Percentiles rank a stretch among this genome's conserved stretches.
Conservation (phyloP, 2,888 invertebrate species). For the Augochlorella aurata region DNA sequence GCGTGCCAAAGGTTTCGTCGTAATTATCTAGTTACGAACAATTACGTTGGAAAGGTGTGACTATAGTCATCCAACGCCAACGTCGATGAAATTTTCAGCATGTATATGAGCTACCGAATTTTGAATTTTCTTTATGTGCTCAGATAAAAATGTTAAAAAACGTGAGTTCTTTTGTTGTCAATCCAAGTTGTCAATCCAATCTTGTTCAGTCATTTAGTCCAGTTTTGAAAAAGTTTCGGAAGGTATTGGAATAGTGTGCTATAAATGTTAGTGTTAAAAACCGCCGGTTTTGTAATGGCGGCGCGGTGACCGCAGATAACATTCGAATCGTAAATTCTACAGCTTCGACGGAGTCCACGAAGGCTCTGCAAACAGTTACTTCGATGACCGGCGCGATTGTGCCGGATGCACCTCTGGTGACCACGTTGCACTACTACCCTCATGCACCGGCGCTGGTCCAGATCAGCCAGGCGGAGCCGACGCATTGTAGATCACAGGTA, state of each 20-base stretch:
- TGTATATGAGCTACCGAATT: no score
- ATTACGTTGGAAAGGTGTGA: neutral
- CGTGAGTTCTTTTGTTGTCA: no score
- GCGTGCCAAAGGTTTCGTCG: no score
- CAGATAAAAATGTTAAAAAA: no score
- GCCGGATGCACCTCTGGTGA: conserved; percentile 77
- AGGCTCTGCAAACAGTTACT: conserved; percentile 78
- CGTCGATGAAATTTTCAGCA: no score
- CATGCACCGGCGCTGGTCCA: conserved; percentile 78
- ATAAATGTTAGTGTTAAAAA: no score
- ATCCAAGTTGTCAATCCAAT: no score
- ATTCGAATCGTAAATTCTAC: conserved; percentile 35
- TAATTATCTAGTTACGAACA: neutral
- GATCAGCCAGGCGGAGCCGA: conserved; percentile 78
- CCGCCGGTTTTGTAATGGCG: neutral
- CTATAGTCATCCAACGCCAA: neutral
- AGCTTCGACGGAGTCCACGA: conserved; percentile 79
- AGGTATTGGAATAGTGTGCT: no score
- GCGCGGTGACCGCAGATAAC: conserved; percentile 22
- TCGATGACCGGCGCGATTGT: conserved; percentile 77
- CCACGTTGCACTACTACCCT: conserved; percentile 79
- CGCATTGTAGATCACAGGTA: conserved; percentile 79
- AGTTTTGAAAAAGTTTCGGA: no score
- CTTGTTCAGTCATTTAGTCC: no score
- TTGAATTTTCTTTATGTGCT: no score